Evolutionary conservation across 2,888 invertebrate species (phyloP), one percentile per base, ranked within the genome.

Genomic region (Sipha maydis): DNA sequence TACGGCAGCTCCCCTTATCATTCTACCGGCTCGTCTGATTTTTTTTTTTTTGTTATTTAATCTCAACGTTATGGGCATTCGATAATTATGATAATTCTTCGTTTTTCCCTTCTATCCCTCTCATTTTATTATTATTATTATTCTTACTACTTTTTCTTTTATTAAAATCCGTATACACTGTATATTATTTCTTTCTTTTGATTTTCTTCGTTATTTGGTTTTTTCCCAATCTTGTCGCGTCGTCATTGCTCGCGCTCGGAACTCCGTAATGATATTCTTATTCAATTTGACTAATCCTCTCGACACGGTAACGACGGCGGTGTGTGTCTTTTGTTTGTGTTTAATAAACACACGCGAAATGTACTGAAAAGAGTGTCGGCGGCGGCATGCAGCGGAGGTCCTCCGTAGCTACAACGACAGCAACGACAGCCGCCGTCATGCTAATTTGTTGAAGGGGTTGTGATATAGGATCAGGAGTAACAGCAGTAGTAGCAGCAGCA

Each of bases 51-150:
- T 48, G 19, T 76, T 78, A 78, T 69, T 85, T 78, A 85, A 85
- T 85, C 86, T 75, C 80, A 48, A 41, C 80, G 73, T 75, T 61
- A 75, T 41, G 73, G 73, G 17, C 48, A 61, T 80, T 75, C 88
- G 80, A 88, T 82, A 88, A 88, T 82, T 88, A 88, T 88, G 80
- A 88, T 82, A 88, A 82, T 82, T 88, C 86, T 25, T 82, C 28
- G 48, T 28, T 31, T 56, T 67, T 48, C 34, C 48, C 14, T 0
- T 71, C 76, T 83, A 38, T 75, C n/a, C 34, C 54, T 67, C 69
- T 9, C 28, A 21, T 17, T 38, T 11, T 38, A 5, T 84, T 61
- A 61, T 84, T 84, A 56, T 83, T 75, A 61, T 84, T 84, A 75
- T 75, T 75, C 38, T 56, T 84, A 56, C 71, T 75, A 75, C 38